Conservation (phyloP, 2,888 invertebrate genomes). For the Megalurothrips usitatus region DNA sequence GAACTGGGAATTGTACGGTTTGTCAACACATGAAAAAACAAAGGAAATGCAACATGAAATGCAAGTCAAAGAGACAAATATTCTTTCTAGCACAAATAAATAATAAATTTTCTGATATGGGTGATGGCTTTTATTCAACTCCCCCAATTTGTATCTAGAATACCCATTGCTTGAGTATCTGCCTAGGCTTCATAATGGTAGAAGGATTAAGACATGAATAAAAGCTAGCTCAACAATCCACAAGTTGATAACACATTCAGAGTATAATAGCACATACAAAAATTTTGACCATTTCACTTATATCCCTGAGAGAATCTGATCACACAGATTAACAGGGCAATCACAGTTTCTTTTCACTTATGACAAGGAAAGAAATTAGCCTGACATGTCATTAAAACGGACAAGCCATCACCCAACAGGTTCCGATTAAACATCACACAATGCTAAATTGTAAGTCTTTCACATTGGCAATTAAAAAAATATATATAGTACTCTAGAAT, state of each 20-base stretch:
- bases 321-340: constrained; percentile 13
- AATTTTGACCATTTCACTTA: neutral
- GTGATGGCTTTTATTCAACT: neutral
- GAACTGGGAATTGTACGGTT: neutral
- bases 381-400: neutral
- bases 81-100: neutral
- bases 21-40: neutral
- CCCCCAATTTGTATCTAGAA: neutral
- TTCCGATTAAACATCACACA: constrained; percentile 1
- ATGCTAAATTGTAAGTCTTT: constrained; percentile 18
- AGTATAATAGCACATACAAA: constrained; percentile 8
- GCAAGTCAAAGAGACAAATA: neutral
- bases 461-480: constrained; percentile 25
- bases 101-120: neutral
- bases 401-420: constrained; percentile 19
- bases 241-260: neutral
- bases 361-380: neutral
- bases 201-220: neutral
- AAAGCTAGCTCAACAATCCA: neutral
- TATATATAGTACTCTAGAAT: constrained; percentile 14
- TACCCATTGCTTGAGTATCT: neutral
- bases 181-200: neutral
- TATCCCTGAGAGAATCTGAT: constrained; percentile 8
- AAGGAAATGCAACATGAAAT: constrained; percentile 18
- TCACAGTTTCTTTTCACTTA: constrained; percentile 12